Percentiles rank a stretch among this genome's conserved stretches.
These are phyloP conservation scores for Callocephalon fimbriatum DNA, from an alignment of 2,113 vertebrate genomes.

Conservation along the genomic window DNA sequence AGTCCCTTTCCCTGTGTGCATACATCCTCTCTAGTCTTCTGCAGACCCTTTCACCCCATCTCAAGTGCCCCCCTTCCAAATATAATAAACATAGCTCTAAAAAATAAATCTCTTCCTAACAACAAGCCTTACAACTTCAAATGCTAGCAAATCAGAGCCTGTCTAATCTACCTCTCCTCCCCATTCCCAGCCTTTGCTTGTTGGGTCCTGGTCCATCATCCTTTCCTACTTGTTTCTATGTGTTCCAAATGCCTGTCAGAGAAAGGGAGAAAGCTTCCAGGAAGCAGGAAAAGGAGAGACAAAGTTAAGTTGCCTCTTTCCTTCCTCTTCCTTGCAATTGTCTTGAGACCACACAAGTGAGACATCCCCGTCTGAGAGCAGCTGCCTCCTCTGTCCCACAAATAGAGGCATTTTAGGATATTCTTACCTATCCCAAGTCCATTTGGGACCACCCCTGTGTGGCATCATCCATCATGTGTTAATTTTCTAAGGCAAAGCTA, in stretches of 20 bases:
- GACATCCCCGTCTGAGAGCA: neutral
- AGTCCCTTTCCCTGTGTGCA: neutral
- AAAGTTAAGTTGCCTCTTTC: neutral
- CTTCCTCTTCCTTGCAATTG: neutral
- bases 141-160: neutral
- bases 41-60: neutral
- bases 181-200: neutral
- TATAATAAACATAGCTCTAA: neutral
- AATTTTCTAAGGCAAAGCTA: neutral
- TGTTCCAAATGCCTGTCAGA: neutral
- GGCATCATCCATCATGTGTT: neutral
- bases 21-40: neutral
- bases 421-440: neutral
- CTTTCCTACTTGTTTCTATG: neutral
- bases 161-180: neutral
- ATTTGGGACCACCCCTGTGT: neutral
- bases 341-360: neutral
- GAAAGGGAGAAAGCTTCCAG: neutral
- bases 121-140: neutral
- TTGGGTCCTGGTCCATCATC: neutral
- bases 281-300: neutral
- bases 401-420: neutral
- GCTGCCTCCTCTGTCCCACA: neutral
- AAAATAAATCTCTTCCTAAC: neutral
- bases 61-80: accelerated